Conservation (phyloP, 2,888 invertebrate genomes). For the Ariolimax columbianus region DNA sequence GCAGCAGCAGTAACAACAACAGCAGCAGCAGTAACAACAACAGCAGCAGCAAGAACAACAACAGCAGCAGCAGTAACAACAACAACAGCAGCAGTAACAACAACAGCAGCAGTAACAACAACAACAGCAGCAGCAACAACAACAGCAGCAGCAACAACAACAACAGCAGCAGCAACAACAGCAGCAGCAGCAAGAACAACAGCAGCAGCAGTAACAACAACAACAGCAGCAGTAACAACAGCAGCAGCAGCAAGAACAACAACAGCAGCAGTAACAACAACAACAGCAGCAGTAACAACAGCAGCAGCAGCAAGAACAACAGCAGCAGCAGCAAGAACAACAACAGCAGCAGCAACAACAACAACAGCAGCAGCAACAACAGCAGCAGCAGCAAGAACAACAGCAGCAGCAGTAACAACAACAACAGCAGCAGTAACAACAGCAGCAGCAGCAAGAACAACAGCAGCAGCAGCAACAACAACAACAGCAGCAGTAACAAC, state of each 20-base stretch:
- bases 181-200: too few relatives aligned
- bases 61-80: neutral
- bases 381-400: too few relatives aligned
- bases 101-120: neutral
- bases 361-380: too few relatives aligned
- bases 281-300: neutral
- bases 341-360: too few relatives aligned
- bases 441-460: too few relatives aligned
- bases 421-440: neutral
- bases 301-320: neutral
- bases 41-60: neutral
- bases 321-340: too few relatives aligned
- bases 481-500: too few relatives aligned
- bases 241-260: neutral
- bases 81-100: neutral
- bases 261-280: neutral
- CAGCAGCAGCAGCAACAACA: too few relatives aligned
- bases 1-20: neutral
- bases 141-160: neutral
- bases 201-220: too few relatives aligned
- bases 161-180: neutral
- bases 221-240: neutral
- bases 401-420: too few relatives aligned
- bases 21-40: constrained; percentile 1
- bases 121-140: neutral